A percentile compares a stretch with the other conserved stretches of the same genome.
phyloP scores from a whole-genome alignment of 2,797 vertebrate species.

The Enteromius unitaeniatus region DNA sequence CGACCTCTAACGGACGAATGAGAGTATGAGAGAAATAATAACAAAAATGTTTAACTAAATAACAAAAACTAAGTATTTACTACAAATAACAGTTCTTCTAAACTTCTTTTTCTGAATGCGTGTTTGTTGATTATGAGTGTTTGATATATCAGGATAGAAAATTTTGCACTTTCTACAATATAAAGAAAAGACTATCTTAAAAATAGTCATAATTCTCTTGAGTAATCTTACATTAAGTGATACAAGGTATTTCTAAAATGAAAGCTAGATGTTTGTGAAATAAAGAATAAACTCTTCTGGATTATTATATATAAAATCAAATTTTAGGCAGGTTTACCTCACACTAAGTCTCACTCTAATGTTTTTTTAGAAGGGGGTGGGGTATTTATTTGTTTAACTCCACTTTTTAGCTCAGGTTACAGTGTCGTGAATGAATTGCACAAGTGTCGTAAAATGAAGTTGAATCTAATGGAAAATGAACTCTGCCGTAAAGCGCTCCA shows the following conservation, averaged over 20 bases:
- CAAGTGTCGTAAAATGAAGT: slow-evolving; percentile 8
- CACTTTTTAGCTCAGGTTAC: background rate
- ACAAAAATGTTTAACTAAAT: background rate
- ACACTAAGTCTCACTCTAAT: background rate
- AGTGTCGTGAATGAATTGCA: background rate
- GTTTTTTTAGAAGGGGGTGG: no score
- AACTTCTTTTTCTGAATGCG: background rate
- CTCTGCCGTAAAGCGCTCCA: background rate
- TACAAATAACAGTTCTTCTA: background rate
- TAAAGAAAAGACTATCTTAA: no score
- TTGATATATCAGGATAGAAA: background rate
- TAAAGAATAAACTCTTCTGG: background rate
- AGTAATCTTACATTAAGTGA: background rate
- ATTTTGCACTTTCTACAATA: background rate
- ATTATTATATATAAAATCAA: background rate
- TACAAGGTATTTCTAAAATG: background rate
- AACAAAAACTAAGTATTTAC: background rate
- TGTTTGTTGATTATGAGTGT: background rate
- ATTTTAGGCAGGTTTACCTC: background rate
- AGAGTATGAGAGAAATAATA: background rate
- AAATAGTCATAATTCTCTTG: background rate
- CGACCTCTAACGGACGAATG: background rate
- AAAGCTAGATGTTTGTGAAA: background rate
- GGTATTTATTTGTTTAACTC: no score
- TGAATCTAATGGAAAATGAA: background rate